Base-by-base conservation (phyloP, 2,113 vertebrate genomes). In the Tonatia bakeri region DNA sequence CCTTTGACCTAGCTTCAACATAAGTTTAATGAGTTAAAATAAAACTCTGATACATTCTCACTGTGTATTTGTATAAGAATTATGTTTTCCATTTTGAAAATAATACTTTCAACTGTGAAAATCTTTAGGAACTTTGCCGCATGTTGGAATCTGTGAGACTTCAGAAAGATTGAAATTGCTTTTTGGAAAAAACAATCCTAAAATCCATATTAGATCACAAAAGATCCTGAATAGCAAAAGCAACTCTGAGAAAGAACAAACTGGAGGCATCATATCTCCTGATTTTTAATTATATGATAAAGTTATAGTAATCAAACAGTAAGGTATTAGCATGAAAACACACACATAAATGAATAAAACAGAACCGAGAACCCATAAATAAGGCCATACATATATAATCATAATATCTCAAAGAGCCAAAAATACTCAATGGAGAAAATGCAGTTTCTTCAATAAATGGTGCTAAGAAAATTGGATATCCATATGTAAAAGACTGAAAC, bases 31-130 rank as follows among this genome's bases (percentile, higher is more conserved):
- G 28, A 88, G 56, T 28, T 91, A 22, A 93, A 87, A 82, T 79
- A 92, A 95, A 79, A 61, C 61, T 92, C 43, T 64, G 65, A 64
- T 24, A 75, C 47, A 50, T 8, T 13, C 1, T 94, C 17, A n/a
- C n/a, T 87, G 38, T 22, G 11, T 69, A 81, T 91, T 91, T 96
- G 14, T 87, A 31, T 28, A 52, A 90, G 38, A 87, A 76, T 31
- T 83, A 14, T 50, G n/a, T 26, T 43, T 96, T 83, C 72, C 36
- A 90, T 84, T 92, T 89, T 47, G 9, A 93, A 95, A 92, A 84
- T 64, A 82, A 89, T 52, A 31, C n/a, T 85, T 94, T 80, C 12
- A 7, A 80, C 22, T 84, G 16, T 80, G 36, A 90, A 64, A 92
- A 64, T 50, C 36, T 70, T 81, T 64, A 80, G 38, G 61, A 91